A percentile compares a stretch with the other conserved stretches of the same genome.
These are phyloP conservation scores for Caenorhabditis imperialis DNA, from an alignment of 2,888 invertebrate species.

Conservation along the genomic window DNA sequence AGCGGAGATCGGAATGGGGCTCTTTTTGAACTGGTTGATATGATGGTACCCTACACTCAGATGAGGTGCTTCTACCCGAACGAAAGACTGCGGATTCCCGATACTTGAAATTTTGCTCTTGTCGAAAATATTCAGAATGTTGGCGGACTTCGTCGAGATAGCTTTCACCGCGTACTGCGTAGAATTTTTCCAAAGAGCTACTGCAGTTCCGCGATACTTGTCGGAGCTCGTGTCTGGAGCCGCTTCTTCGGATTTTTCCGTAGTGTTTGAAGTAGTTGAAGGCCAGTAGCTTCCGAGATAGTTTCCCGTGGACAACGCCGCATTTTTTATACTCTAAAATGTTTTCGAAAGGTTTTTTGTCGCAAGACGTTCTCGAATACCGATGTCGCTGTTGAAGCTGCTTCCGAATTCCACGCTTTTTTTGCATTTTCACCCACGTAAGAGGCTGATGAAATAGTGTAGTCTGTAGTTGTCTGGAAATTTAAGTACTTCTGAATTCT, in stretches of 20 bases:
- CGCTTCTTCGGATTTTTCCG: not conserved
- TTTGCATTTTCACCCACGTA: not conserved
- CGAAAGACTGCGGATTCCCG: conserved; percentile 22
- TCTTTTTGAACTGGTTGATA: conserved; percentile 13
- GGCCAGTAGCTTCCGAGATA: not conserved
- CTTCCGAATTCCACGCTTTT: not conserved
- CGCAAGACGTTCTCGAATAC: too few species aligned
- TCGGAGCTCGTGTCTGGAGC: not conserved
- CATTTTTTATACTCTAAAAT: not conserved
- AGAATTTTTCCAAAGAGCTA: conserved; percentile 7
- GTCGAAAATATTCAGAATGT: conserved; percentile 32
- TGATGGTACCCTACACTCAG: conserved; percentile 14
- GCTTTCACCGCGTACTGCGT: conserved; percentile 1
- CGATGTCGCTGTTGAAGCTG: not conserved
- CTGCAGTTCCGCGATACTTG: not conserved
- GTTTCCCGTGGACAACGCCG: not conserved
- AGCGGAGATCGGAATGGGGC: conserved; percentile 14
- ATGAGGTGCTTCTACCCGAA: conserved; percentile 16
- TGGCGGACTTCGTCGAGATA: conserved; percentile 5
- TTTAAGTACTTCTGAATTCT: not conserved
- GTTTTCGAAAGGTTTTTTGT: too few species aligned
- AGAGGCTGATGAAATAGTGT: not conserved
- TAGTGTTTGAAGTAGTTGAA: too few species aligned
- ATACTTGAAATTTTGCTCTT: conserved; percentile 2
- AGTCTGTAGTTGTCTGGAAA: conserved; percentile 4